Percentiles rank a stretch among this genome's conserved stretches.
Conservation (phyloP, 2,113 vertebrate species). For the Patagioenas fasciata region DNA sequence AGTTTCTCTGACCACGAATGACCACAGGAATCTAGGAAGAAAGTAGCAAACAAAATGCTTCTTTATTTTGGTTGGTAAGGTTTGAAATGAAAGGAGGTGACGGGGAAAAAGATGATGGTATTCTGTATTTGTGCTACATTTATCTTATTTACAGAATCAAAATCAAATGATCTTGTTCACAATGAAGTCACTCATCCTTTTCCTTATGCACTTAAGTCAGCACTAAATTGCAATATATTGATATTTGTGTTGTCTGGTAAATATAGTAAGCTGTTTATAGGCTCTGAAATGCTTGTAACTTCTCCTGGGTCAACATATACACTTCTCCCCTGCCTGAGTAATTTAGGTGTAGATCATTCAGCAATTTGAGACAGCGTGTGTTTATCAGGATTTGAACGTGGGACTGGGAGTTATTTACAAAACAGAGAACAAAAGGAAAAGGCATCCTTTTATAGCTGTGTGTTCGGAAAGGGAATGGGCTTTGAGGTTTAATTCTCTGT, state of each 20-base stretch:
- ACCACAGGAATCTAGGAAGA: not conserved
- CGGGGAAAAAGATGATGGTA: not conserved
- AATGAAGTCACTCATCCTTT: not conserved
- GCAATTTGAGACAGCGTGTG: not conserved
- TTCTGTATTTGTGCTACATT: not conserved
- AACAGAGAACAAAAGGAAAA: not conserved
- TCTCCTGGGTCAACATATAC: not conserved
- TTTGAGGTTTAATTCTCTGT: not conserved
- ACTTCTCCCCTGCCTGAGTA: not conserved
- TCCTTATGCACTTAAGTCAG: not conserved
- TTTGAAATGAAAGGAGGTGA: not conserved
- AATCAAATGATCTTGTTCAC: not conserved
- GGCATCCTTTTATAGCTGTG: not conserved
- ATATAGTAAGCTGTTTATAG: not conserved
- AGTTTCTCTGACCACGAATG: not conserved
- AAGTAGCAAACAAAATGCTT: not conserved
- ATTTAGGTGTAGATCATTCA: not conserved
- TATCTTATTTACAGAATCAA: not conserved
- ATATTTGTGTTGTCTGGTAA: not conserved
- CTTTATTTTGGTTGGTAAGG: not conserved
- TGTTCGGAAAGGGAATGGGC: not conserved
- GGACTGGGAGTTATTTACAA: not conserved
- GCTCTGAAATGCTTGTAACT: not conserved
- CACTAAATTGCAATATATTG: not conserved
- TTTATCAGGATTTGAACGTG: not conserved